A percentile compares a stretch with the other conserved stretches of the same genome.
Conservation (phyloP, 2,797 vertebrate genomes). For the Nasua narica region DNA sequence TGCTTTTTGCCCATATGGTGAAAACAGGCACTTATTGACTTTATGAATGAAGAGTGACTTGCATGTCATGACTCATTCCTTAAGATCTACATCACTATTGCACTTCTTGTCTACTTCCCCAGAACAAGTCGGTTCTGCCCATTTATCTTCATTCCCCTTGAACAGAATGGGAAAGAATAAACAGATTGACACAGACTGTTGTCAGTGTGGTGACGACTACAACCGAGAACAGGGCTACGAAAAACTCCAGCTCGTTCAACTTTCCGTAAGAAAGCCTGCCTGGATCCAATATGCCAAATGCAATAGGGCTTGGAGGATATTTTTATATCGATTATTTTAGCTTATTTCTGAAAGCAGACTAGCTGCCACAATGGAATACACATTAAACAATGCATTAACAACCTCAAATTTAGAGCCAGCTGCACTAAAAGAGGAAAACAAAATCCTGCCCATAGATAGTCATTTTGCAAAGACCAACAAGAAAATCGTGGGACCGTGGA, state of each 20-base stretch:
- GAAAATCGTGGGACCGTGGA: neutral
- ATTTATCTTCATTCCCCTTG: constrained; percentile 72
- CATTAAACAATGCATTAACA: constrained; percentile 14
- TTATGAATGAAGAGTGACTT: neutral
- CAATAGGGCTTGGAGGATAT: constrained; percentile 65
- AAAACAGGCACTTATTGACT: constrained; percentile 40
- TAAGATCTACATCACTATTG: constrained; percentile 5
- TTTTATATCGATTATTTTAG: constrained; percentile 72
- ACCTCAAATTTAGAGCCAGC: constrained; percentile 19
- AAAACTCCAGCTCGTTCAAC: constrained; percentile 72
- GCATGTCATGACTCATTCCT: neutral
- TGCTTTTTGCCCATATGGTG: neutral
- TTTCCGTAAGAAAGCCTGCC: constrained; percentile 68
- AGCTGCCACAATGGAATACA: constrained; percentile 37
- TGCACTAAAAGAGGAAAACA: constrained; percentile 39
- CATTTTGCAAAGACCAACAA: neutral
- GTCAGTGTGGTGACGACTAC: constrained; percentile 74
- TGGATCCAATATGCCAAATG: constrained; percentile 71
- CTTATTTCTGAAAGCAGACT: constrained; percentile 67
- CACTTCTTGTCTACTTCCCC: constrained; percentile 47
- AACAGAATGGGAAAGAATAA: constrained; percentile 67
- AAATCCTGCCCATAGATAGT: neutral
- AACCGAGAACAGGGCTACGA: constrained; percentile 65
- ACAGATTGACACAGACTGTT: constrained; percentile 76
- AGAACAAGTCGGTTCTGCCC: constrained; percentile 63